A percentile compares a stretch with the other conserved stretches of the same genome.
These are phyloP conservation scores for Clusia tigrina DNA, from an alignment of 2,888 invertebrate genomes.

Conservation along the genomic window DNA sequence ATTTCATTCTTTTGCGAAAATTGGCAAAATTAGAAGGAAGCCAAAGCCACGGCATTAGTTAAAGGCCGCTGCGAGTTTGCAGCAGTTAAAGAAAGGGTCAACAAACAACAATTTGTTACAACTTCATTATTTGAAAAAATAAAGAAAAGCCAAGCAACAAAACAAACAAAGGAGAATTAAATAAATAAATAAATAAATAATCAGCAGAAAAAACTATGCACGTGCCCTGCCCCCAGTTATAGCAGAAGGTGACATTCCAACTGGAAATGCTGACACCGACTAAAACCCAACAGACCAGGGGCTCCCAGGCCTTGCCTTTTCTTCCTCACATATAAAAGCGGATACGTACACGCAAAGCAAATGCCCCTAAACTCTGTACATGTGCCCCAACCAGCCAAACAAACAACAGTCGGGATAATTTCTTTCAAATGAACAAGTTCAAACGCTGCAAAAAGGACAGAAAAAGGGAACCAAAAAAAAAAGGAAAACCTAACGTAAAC, in stretches of 20 bases:
- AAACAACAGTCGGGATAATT: constrained; percentile 33
- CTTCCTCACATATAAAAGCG: too few relatives aligned
- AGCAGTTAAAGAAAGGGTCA: too few relatives aligned
- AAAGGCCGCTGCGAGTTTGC: too few relatives aligned
- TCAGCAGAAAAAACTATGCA: too few relatives aligned
- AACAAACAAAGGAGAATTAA: too few relatives aligned
- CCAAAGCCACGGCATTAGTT: too few relatives aligned
- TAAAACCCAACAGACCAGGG: too few relatives aligned
- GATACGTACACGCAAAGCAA: background rate
- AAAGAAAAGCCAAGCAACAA: too few relatives aligned
- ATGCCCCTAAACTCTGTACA: constrained; percentile 6
- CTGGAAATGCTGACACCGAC: background rate
- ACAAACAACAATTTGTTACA: background rate
- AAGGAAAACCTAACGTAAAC: constrained; percentile 12
- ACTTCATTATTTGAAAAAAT: background rate
- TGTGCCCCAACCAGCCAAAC: constrained; percentile 13
- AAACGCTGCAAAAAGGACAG: constrained; percentile 15
- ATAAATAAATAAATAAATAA: too few relatives aligned
- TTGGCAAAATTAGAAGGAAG: too few relatives aligned
- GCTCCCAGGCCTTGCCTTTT: too few relatives aligned
- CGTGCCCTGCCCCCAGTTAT: background rate
- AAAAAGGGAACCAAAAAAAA: constrained; percentile 24
- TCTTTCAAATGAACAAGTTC: constrained; percentile 48
- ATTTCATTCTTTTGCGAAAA: too few relatives aligned
- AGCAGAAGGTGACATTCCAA: background rate